A percentile compares a stretch with the other conserved stretches of the same genome.
phyloP scores from a whole-genome alignment of 2,888 invertebrate genomes.

The Pollenia labialis region DNA sequence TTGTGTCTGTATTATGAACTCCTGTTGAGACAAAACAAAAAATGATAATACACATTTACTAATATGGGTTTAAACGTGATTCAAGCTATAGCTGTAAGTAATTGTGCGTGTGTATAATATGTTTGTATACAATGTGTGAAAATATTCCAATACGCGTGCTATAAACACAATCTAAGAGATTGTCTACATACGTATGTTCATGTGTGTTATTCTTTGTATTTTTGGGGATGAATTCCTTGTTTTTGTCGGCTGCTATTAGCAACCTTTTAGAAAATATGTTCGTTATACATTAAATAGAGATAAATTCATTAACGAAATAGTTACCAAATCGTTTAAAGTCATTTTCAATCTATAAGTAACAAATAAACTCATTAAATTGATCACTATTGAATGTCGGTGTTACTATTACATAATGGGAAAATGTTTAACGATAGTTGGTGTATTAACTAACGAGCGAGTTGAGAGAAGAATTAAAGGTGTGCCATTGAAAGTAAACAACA shows the following conservation, averaged over 20 bases:
- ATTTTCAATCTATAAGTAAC: slow-evolving; percentile 36
- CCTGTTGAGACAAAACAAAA: slow-evolving; percentile 46
- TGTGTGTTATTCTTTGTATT: not conserved
- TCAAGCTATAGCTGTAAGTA: not conserved
- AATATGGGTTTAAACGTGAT: slow-evolving; percentile 44
- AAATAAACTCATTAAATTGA: slow-evolving; percentile 57
- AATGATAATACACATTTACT: slow-evolving; percentile 46
- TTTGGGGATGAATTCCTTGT: slow-evolving; percentile 51
- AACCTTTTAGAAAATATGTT: slow-evolving; percentile 53
- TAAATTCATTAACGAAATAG: slow-evolving; percentile 48
- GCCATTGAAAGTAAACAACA: not conserved
- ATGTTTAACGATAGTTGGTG: not conserved
- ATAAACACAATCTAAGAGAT: slow-evolving; percentile 35
- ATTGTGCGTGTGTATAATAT: not conserved
- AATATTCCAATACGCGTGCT: slow-evolving; percentile 8
- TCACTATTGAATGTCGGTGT: slow-evolving; percentile 4
- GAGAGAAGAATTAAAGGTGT: slow-evolving; percentile 14
- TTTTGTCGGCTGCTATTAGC: slow-evolving; percentile 36
- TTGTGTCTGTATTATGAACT: slow-evolving; percentile 9
- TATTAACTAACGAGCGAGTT: not conserved
- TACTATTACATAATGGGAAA: slow-evolving; percentile 1
- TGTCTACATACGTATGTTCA: not conserved
- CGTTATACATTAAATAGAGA: slow-evolving; percentile 29
- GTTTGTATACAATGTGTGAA: not conserved
- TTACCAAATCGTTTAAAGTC: slow-evolving; percentile 38